Evolutionary conservation across 2,113 vertebrate species (phyloP), one percentile per base, ranked within the genome.

Genomic region (Microtus oregoni): DNA sequence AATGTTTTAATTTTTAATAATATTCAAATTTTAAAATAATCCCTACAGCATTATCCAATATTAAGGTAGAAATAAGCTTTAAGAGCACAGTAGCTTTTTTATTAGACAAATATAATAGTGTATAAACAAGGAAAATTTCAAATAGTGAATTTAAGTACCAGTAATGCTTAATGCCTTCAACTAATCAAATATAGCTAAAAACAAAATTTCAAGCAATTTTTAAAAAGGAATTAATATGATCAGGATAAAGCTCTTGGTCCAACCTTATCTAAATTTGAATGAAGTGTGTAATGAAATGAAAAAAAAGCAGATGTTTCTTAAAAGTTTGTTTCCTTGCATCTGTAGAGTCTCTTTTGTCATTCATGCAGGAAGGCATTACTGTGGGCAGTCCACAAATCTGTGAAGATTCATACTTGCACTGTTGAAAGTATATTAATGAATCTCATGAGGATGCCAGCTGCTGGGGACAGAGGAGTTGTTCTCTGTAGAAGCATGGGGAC

Each of bases 1-100:
- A 55, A 22, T 72, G 32, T 91, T 89, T 91, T 26, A 58, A 65
- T 58, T 81, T 63, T 89, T 94, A 92, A 32, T 52, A 61, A 87
- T 63, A 83, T 13, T 14, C 7, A 22, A 55, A 50, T 10, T 72
- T 92, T 91, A 72, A 32, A 90, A 76, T 79, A 12, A 70, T 20
- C 5, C 79, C 44, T 52, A n/a, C 13, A 28, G 14, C 15, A 75
- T 38, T 70, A 86, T 55, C 58, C 50, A 67, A 44, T 41, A 63
- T 63, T 75, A 88, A 96, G 76, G 14, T 41, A 85, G 14, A 24
- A 83, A 85, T 50, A 81, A 12, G 19, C 32, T 93, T 72, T 87
- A 78, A 20, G 30, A 85, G 32, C n/a, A 28, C 3, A 22, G 4
- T 58, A 17, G 55, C 1, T 55, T 63, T 89, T 93, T 73, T 68